phyloP scores from a whole-genome alignment of 2,797 vertebrate species.

The Momotus momota region DNA sequence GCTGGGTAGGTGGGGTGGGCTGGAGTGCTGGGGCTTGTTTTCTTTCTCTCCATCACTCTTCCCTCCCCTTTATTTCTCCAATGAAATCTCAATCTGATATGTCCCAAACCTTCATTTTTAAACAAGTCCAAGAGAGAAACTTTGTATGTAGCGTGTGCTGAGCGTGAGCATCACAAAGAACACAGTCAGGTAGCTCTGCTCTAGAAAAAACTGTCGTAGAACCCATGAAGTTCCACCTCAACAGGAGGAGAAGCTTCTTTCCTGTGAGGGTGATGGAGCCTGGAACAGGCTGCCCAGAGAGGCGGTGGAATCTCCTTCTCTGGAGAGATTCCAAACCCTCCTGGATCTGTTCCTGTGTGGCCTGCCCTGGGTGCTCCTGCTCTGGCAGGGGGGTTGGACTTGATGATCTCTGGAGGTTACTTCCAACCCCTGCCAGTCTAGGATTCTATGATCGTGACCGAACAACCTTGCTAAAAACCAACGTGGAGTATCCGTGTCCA shows the following conservation, averaged over 20 bases:
- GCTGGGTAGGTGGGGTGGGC: background rate
- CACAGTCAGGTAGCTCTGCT: background rate
- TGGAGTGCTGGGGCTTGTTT: background rate
- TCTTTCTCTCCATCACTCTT: background rate
- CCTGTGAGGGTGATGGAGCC: too few relatives aligned
- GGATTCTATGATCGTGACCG: too few relatives aligned
- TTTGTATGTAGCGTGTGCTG: accelerated
- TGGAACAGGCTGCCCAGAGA: too few relatives aligned
- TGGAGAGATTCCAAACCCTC: too few relatives aligned
- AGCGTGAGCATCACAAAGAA: background rate
- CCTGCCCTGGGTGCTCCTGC: too few relatives aligned
- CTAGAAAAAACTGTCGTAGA: background rate
- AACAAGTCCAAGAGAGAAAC: background rate
- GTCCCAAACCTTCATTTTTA: background rate
- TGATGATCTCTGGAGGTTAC: too few relatives aligned
- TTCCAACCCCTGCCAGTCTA: too few relatives aligned
- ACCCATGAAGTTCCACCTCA: too few relatives aligned
- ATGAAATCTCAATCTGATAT: background rate
- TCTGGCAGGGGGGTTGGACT: too few relatives aligned
- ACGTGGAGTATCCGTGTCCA: accelerated
- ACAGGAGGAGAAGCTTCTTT: too few relatives aligned
- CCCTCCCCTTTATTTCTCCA: background rate
- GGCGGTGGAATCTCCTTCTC: too few relatives aligned
- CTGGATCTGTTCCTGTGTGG: too few relatives aligned
- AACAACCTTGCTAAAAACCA: background rate